A percentile compares a stretch with the other conserved stretches of the same genome.
These are phyloP conservation scores for Hippolais icterina DNA, from an alignment of 2,113 vertebrate species.

Conservation along the genomic window DNA sequence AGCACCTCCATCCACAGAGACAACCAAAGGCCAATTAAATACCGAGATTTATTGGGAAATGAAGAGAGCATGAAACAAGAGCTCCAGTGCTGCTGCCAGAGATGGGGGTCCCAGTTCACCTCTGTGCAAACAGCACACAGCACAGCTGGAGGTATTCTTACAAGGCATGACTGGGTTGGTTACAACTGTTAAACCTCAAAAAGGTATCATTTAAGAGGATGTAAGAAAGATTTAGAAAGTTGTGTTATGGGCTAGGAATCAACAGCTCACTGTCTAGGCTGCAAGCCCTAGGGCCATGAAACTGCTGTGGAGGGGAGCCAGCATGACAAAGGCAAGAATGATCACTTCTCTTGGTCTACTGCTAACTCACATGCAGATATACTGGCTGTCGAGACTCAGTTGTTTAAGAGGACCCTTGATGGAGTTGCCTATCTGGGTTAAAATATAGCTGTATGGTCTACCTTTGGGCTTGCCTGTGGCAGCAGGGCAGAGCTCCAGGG, in stretches of 20 bases:
- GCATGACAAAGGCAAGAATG: neutral
- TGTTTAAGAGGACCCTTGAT: neutral
- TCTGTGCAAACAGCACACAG: too few relatives aligned
- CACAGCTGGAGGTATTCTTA: neutral
- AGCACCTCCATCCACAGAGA: neutral
- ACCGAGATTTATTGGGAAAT: neutral
- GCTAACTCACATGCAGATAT: slow-evolving; percentile 8
- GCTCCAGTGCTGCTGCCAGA: neutral
- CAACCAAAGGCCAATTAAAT: neutral
- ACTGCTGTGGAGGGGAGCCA: neutral
- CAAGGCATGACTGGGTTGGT: neutral
- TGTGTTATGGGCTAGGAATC: neutral
- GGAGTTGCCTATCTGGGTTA: neutral
- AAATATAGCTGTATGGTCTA: neutral
- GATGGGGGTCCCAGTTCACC: neutral
- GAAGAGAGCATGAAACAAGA: neutral
- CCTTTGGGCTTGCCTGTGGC: neutral
- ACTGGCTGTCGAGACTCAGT: neutral
- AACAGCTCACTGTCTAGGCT: neutral
- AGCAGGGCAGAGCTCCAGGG: neutral
- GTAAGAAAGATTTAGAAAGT: neutral
- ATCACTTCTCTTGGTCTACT: neutral
- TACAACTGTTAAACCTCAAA: neutral
- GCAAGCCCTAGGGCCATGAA: neutral
- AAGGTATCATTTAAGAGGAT: neutral